These are phyloP conservation scores for Graphium colonna DNA, from an alignment of 2,888 invertebrate genomes.

Conservation along the genomic window DNA sequence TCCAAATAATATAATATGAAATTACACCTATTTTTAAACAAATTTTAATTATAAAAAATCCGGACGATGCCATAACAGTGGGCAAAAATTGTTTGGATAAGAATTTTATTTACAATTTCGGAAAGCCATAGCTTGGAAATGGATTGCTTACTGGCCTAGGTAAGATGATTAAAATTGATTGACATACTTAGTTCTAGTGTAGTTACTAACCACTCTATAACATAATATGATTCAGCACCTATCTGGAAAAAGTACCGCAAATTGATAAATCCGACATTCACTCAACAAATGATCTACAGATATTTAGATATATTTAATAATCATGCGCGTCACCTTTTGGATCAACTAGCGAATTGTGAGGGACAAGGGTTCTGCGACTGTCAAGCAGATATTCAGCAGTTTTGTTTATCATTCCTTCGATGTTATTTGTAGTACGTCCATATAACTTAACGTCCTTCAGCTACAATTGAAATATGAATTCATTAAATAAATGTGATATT, in stretches of 20 bases:
- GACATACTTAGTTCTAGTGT: no score
- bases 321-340: constrained; percentile 31
- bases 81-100: neutral
- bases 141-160: neutral
- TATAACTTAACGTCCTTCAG: neutral
- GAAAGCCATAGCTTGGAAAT: neutral
- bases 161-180: no score
- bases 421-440: neutral
- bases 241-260: constrained; percentile 57
- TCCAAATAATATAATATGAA: neutral
- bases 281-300: constrained; percentile 45
- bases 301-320: constrained; percentile 52
- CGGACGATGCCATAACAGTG: neutral
- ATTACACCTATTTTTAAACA: neutral
- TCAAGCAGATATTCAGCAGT: neutral
- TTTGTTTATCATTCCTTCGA: no score
- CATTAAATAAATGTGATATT: no score
- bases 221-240: constrained; percentile 34
- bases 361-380: neutral
- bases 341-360: neutral
- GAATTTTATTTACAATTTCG: neutral
- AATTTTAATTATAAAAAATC: neutral
- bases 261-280: constrained; percentile 53
- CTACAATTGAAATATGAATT: no score
- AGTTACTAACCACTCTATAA: neutral